Conservation (phyloP, 92 coral and sea anemone genomes). For the Porites divaricata region DNA sequence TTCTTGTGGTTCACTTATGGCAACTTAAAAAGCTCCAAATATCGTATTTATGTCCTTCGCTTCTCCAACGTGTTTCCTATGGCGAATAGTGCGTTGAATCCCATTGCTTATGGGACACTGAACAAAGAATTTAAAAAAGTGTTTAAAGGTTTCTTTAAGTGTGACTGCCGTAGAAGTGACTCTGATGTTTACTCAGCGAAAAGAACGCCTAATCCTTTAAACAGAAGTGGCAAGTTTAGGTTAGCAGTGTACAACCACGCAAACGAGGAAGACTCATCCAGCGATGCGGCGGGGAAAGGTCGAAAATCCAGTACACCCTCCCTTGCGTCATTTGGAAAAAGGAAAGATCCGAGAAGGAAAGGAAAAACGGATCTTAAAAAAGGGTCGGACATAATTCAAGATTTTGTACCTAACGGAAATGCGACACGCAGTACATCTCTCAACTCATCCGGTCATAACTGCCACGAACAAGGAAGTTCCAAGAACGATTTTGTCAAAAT, state of each 20-base stretch:
- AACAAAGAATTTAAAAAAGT: conserved; percentile 92
- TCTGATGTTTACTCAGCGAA: conserved; percentile 31
- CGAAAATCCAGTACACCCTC: conserved; percentile 44
- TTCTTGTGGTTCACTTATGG: conserved; percentile 86
- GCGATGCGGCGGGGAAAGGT: conserved; percentile 27
- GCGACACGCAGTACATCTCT: background rate
- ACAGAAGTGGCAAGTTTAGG: conserved; percentile 60
- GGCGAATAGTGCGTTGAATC: conserved; percentile 98
- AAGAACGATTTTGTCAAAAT: background rate
- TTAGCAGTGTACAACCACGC: conserved; percentile 69
- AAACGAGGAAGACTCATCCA: conserved; percentile 31
- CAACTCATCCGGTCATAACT: background rate
- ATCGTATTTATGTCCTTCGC: conserved; percentile 83
- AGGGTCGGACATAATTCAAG: background rate
- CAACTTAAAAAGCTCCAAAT: conserved; percentile 66
- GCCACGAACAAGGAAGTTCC: background rate
- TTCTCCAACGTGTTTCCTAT: conserved; percentile 95
- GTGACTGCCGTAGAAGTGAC: conserved; percentile 61
- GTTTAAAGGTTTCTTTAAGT: conserved; percentile 84
- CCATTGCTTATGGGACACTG: conserved; percentile 94
- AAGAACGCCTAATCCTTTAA: background rate
- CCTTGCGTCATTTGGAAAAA: background rate
- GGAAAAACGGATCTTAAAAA: background rate
- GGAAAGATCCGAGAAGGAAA: background rate
- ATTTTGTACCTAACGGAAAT: conserved; percentile 16